Evolutionary conservation across 1,140 invertebrate genomes (phyloP), one percentile per base, ranked within the genome.

Genomic region (Drosophila ercepeae): DNA sequence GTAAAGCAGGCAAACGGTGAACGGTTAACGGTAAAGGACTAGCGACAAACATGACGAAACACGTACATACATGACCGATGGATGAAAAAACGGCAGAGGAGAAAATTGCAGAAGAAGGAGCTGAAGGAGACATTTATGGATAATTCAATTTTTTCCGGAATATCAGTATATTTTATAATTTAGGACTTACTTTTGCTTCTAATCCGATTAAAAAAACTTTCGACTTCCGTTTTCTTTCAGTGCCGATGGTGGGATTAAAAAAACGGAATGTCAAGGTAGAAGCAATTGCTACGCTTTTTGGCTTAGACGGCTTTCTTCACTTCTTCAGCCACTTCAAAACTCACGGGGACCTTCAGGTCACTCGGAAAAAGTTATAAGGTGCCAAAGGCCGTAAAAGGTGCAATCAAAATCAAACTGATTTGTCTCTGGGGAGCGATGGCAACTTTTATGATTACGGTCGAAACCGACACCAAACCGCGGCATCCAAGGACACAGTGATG

Each of bases 371-470:
- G 72, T 86, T 86, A 86, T 88, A 86, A 88, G 82, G 82, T 86
- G 82, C 82, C 82, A 86, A 86, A 81, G 77, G 82, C 77, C 82
- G 65, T 86, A 86, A 86, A 86, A 86, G 82, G 58, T 88, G 82
- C 77, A 88, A 86, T 86, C 82, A 86, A 86, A 86, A 88, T 86
- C 82, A 86, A 86, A 86, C 82, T 88, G 82, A 86, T 86, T 86
- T 88, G 82, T 86, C 82, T 78, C 82, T 69, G 45, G 82, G 82
- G 82, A 77, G 77, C 71, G 61, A 70, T 86, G 82, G 82, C 82
- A 86, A 86, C 82, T 86, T 86, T 86, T 63, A 81, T 88, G 75
- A 88, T 86, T 86, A 86, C 77, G 81, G 84, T 59, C 55, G 41
- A 16, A 27, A 51, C 19, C 29, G 11, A 21, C 41, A 44, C 46